A percentile compares a stretch with the other conserved stretches of the same genome.
Evolutionary conservation across 1,140 invertebrate genomes (phyloP).

Genomic region (Meteorus sp.): DNA sequence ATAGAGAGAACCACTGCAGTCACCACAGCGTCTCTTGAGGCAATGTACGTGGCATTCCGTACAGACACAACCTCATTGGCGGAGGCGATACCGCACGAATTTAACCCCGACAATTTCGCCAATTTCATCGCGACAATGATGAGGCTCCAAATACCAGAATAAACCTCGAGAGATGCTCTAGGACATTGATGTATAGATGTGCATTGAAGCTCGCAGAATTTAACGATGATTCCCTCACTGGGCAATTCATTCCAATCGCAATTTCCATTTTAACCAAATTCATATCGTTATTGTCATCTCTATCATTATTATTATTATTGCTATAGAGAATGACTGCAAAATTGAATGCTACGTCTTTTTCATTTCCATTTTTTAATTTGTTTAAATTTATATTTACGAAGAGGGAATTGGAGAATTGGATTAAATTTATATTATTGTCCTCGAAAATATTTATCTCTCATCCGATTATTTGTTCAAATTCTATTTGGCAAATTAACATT

Average conservation of each 20-base stretch:
- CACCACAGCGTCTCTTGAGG: not conserved
- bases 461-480: no score
- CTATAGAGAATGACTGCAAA: no score
- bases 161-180: not conserved
- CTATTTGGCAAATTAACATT: no score
- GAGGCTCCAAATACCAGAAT: constrained; percentile 4
- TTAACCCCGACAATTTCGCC: constrained; percentile 19
- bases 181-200: constrained; percentile 1
- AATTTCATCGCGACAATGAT: constrained; percentile 28
- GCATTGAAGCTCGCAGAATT: constrained; percentile 9
- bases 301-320: no score
- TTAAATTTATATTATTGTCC: no score
- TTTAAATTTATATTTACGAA: no score
- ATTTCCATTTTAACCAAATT: not conserved
- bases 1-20: no score
- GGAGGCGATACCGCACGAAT: constrained; percentile 13
- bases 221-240: not conserved
- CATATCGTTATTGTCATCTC: not conserved
- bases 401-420: no score
- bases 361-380: no score
- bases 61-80: not conserved
- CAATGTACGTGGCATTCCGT: not conserved
- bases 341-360: no score
- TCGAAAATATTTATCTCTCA: no score
- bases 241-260: not conserved